Percentiles rank a stretch among this genome's conserved stretches.
Conservation (phyloP, 2,888 invertebrate genomes). For the Polymixis lichenea region DNA sequence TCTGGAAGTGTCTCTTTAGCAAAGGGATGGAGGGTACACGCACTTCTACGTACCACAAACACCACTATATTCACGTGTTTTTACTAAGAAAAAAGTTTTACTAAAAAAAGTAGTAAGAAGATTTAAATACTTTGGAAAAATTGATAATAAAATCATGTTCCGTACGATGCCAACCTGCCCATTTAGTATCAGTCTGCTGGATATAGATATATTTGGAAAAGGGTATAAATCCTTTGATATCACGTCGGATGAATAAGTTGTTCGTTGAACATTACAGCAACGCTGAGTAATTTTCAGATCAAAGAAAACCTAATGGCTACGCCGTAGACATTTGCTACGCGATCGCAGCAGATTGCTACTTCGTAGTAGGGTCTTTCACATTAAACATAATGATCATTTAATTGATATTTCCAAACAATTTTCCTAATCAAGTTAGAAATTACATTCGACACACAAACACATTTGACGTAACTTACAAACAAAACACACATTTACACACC, state of each 20-base stretch:
- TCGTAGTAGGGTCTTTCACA: neutral
- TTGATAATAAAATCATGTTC: neutral
- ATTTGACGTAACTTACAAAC: constrained; percentile 15
- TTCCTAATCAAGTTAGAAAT: neutral
- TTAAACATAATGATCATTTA: neutral
- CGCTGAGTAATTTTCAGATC: constrained; percentile 27
- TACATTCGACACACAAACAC: constrained; percentile 9
- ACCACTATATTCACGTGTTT: neutral
- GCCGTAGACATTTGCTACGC: constrained; percentile 30
- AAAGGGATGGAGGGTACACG: neutral
- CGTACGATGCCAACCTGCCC: no score
- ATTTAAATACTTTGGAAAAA: neutral
- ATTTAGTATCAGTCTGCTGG: neutral
- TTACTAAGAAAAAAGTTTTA: no score
- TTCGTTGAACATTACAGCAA: constrained; percentile 37
- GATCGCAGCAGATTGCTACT: constrained; percentile 18
- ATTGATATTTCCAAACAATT: neutral
- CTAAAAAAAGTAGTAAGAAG: neutral
- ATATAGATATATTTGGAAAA: constrained; percentile 11
- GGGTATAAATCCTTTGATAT: constrained; percentile 8
- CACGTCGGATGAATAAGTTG: constrained; percentile 18
- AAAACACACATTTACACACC: neutral
- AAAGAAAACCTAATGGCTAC: constrained; percentile 25
- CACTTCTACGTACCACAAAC: neutral
- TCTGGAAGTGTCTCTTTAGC: neutral